Percentiles rank a stretch among this genome's conserved stretches.
These are phyloP conservation scores for Agriopis leucophaearia DNA, from an alignment of 2,888 invertebrate species.

Conservation along the genomic window DNA sequence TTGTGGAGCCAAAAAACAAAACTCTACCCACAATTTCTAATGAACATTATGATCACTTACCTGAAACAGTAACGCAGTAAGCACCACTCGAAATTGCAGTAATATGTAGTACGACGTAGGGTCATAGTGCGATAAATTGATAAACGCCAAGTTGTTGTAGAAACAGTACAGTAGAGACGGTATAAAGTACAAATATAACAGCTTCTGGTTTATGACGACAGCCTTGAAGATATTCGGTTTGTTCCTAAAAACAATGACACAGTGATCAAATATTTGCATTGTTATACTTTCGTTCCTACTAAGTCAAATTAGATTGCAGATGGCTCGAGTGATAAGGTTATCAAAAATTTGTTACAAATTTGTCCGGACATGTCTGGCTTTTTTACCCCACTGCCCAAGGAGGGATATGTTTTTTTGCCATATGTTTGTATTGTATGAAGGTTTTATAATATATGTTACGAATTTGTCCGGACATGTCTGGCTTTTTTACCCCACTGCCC, in stretches of 20 bases:
- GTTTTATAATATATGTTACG: not conserved
- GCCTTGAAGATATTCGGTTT: slow-evolving; percentile 85
- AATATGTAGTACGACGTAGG: slow-evolving; percentile 97
- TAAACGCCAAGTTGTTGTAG: slow-evolving; percentile 97
- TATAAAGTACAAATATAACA: slow-evolving; percentile 94
- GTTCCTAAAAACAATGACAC: slow-evolving; percentile 85
- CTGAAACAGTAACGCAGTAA: slow-evolving; percentile 97
- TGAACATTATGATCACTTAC: slow-evolving; percentile 76
- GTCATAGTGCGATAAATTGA: slow-evolving; percentile 96
- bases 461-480: not conserved
- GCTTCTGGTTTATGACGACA: slow-evolving; percentile 86
- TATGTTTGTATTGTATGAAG: no score
- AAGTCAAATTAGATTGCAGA: not conserved
- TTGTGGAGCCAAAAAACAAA: not conserved
- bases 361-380: not conserved
- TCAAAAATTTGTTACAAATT: not conserved
- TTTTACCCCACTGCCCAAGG: not conserved
- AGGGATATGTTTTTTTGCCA: no score
- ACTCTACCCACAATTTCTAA: not conserved
- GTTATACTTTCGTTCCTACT: not conserved
- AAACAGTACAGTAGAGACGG: slow-evolving; percentile 96
- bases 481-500: not conserved
- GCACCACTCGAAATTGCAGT: slow-evolving; percentile 95
- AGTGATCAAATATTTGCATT: not conserved
- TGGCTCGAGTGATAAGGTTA: not conserved